These are phyloP conservation scores for Chrysolina oricalcia DNA, from an alignment of 2,888 invertebrate species.

Conservation along the genomic window DNA sequence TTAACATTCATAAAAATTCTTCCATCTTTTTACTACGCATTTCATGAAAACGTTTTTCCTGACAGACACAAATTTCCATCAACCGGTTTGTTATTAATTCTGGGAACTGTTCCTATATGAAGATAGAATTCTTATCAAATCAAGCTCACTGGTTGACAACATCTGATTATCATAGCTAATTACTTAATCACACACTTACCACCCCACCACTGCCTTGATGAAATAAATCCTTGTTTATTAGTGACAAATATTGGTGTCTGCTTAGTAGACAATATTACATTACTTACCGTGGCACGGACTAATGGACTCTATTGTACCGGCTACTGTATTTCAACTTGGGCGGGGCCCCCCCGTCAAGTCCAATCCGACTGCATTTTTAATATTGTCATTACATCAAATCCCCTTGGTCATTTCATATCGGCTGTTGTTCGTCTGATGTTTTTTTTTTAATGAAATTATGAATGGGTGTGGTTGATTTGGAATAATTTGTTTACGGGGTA, in stretches of 20 bases:
- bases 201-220: conserved; percentile 30
- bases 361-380: conserved; percentile 66
- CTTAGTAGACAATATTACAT: conserved; percentile 66
- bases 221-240: conserved; percentile 59
- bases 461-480: conserved; percentile 19
- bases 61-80: too few relatives aligned
- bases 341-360: conserved; percentile 63
- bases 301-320: conserved; percentile 67
- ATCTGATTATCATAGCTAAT: not conserved
- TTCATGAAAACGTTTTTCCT: too few relatives aligned
- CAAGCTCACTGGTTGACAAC: not conserved
- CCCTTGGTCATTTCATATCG: conserved; percentile 40
- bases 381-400: conserved; percentile 66
- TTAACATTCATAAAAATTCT: too few relatives aligned
- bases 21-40: too few relatives aligned
- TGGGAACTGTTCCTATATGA: not conserved
- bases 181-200: not conserved
- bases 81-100: too few relatives aligned
- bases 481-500: conserved; percentile 2
- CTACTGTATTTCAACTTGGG: conserved; percentile 71
- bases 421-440: conserved; percentile 32
- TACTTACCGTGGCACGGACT: conserved; percentile 66
- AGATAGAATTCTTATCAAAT: not conserved
- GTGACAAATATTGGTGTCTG: conserved; percentile 65
- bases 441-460: not conserved